phyloP scores from a whole-genome alignment of 2,888 invertebrate species.

The Furcula furcula region DNA sequence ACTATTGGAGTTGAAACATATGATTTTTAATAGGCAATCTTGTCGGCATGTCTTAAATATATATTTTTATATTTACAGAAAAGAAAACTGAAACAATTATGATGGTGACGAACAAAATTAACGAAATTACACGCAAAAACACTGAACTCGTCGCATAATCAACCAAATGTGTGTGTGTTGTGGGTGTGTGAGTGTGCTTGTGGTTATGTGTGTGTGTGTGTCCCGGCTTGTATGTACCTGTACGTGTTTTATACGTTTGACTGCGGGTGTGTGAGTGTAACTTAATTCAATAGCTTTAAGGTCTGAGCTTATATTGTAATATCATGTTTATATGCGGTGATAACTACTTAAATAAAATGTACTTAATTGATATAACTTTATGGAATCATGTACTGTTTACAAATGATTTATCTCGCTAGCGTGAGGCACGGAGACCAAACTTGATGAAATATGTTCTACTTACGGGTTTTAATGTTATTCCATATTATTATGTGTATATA shows the following conservation, averaged over 20 bases:
- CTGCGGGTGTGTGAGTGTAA: conserved; percentile 14
- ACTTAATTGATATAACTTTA: conserved; percentile 18
- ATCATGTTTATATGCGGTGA: conserved; percentile 9
- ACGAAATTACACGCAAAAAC: conserved; percentile 22
- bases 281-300: conserved; percentile 29
- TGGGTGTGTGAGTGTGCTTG: conserved; percentile 14
- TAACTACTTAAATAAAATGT: conserved; percentile 26
- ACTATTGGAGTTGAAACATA: no score
- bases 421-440: not conserved
- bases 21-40: no score
- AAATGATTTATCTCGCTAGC: conserved; percentile 4
- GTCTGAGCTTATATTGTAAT: conserved; percentile 4
- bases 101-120: conserved; percentile 30
- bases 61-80: no score
- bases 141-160: conserved; percentile 37
- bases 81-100: no score
- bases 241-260: conserved; percentile 22
- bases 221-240: conserved; percentile 15
- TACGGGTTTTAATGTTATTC: conserved; percentile 15
- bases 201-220: conserved; percentile 19
- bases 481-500: conserved; percentile 10
- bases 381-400: conserved; percentile 4
- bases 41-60: no score
- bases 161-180: conserved; percentile 30
- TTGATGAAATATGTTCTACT: not conserved